phyloP scores from a whole-genome alignment of 2,797 vertebrate species.

The Lycodopsis pacificus region DNA sequence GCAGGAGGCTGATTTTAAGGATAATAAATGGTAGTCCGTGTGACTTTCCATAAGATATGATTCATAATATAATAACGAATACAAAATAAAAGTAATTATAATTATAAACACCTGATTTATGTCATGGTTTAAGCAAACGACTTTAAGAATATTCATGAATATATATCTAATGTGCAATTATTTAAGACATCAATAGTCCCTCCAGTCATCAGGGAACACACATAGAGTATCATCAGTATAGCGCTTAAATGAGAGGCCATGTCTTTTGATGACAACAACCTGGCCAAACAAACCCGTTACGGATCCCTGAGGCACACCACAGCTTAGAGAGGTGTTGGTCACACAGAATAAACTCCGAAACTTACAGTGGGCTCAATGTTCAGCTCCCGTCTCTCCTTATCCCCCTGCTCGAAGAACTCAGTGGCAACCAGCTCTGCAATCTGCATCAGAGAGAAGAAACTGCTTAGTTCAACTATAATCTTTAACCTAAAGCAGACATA shows the following conservation, averaged over 20 bases:
- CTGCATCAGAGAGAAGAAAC: slow-evolving; percentile 75
- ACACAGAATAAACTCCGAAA: slow-evolving; percentile 21
- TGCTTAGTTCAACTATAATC: background rate
- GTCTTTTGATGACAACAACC: background rate
- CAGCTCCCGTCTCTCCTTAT: slow-evolving; percentile 94
- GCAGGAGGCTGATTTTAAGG: background rate
- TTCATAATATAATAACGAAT: too few species aligned
- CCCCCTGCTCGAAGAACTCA: slow-evolving; percentile 98
- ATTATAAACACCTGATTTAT: background rate
- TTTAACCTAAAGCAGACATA: background rate
- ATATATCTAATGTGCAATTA: background rate
- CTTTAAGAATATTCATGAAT: background rate
- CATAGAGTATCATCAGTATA: background rate
- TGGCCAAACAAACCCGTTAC: background rate
- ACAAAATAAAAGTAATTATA: too few species aligned
- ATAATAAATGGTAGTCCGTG: background rate
- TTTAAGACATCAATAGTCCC: background rate
- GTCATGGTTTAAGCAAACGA: background rate
- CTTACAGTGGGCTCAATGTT: slow-evolving; percentile 97
- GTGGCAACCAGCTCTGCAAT: slow-evolving; percentile 96
- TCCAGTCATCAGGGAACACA: background rate
- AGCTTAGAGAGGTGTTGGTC: background rate
- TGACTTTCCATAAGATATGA: background rate
- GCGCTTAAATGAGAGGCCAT: background rate
- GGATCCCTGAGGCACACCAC: slow-evolving; percentile 6